phyloP scores from a whole-genome alignment of 2,113 vertebrate species.

The Amia ocellicauda region DNA sequence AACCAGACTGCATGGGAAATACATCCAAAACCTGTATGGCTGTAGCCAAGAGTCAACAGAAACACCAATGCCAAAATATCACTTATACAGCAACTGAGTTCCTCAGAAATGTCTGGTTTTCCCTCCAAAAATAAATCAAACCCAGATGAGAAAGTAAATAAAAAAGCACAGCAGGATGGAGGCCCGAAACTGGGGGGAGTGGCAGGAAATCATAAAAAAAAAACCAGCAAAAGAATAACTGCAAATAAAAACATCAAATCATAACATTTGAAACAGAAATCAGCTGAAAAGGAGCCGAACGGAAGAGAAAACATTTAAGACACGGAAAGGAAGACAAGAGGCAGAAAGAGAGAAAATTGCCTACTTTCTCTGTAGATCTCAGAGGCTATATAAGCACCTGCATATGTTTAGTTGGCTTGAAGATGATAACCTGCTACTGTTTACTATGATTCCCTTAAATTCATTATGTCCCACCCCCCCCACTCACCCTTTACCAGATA shows the following conservation, averaged over 20 bases:
- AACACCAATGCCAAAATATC: not conserved
- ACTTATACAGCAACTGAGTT: too few species aligned
- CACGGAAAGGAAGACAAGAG: not conserved
- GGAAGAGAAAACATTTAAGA: not conserved
- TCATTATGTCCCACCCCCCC: too few species aligned
- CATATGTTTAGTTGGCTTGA: too few species aligned
- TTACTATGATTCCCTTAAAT: too few species aligned
- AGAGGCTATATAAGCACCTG: too few species aligned
- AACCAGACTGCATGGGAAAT: not conserved
- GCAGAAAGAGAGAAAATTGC: not conserved
- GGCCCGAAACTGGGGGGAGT: not conserved
- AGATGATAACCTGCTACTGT: too few species aligned
- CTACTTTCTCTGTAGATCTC: not conserved
- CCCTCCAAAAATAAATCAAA: not conserved
- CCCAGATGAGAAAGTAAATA: not conserved
- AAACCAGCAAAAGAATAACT: not conserved
- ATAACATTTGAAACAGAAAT: not conserved
- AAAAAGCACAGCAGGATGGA: not conserved
- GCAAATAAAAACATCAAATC: not conserved
- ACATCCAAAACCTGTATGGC: not conserved
- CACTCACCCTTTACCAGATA: too few species aligned
- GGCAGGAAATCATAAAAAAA: not conserved
- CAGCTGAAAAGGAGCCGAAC: not conserved
- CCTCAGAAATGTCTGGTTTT: not conserved
- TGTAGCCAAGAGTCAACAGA: not conserved